Base-by-base conservation (phyloP, 2,888 invertebrate genomes). In the Pyrochroa serraticornis region DNA sequence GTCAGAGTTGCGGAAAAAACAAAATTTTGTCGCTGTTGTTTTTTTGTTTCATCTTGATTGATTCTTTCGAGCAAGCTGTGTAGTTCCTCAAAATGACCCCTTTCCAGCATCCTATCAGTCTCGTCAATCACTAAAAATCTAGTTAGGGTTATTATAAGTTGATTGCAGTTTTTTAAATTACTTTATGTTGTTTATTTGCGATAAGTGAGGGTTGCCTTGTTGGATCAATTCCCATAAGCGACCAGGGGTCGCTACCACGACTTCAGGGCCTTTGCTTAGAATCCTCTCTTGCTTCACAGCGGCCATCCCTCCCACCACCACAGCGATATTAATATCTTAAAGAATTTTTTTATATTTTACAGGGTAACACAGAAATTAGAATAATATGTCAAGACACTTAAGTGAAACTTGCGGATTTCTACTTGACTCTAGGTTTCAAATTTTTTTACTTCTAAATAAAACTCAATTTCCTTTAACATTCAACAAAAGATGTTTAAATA, bases 1-100 rank as follows among this genome's bases (percentile, higher is more conserved):
- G 97, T 95, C 31, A 99, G 82, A 0, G 99, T 99, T 8, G 99
- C 99, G 0, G 98, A 99, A 81, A 97, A 98, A 0, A 99, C 92
- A 75, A 98, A 95, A 74, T 92, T 97, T 80, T 99, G 97, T 1
- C 97, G 81, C 33, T 82, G 72, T 46, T 82, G 80, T 12, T 83
- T 80, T 36, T 83, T 84, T 0, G 71, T 73, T 35, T 87, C 85
- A 68, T 90, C 88, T 8, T 81, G 79, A 77, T 97, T 96, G 5
- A 98, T 81, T 0, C 88, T 81, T 64, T 91, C 91, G 3, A 99
- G 76, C 35, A 99, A 79, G 8, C 88, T 85, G 13, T 90, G 86
- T 1, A 99, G 77, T 79, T 99, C 98, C 64, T 92, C 89, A 77
- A 98, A 99, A 77, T 99, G 98, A 0, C 95, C 95, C 65, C 88